A percentile compares a stretch with the other conserved stretches of the same genome.
Evolutionary conservation across 1,140 invertebrate species (phyloP).

Genomic region (Aphis craccivora): DNA sequence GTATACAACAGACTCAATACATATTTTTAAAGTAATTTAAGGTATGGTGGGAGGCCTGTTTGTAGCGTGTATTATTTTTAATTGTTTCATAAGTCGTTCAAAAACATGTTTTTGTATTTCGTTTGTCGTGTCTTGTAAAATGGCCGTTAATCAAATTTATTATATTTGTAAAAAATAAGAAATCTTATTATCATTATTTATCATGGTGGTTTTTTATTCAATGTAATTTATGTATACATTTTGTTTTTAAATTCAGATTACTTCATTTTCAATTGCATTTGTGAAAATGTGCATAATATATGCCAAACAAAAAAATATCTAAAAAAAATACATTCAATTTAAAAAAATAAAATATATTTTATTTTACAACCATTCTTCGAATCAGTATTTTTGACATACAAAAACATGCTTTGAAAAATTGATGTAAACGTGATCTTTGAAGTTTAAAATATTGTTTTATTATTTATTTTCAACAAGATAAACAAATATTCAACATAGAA

Average conservation of each 20-base stretch:
- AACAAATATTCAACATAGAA: not conserved
- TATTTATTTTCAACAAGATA: not conserved
- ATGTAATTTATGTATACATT: not conserved
- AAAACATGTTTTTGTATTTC: not conserved
- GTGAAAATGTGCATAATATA: not conserved
- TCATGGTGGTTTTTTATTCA: not conserved
- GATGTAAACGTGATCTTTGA: not conserved
- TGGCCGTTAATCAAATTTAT: not conserved
- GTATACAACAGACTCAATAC: no score
- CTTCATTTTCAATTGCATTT: not conserved
- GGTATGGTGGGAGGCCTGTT: no score
- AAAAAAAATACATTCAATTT: not conserved
- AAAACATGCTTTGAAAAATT: not conserved
- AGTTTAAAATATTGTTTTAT: not conserved
- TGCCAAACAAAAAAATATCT: not conserved
- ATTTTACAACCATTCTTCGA: not conserved
- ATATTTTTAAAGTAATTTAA: no score
- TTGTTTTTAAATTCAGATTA: not conserved
- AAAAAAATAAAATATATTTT: not conserved
- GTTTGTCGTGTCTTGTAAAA: not conserved
- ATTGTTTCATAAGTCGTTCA: no score
- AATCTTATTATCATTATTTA: no score
- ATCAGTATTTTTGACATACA: not conserved
- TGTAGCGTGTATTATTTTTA: no score
- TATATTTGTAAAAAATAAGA: not conserved